phyloP scores from a whole-genome alignment of 2,113 vertebrate genomes.

The Nothocercus julius region DNA sequence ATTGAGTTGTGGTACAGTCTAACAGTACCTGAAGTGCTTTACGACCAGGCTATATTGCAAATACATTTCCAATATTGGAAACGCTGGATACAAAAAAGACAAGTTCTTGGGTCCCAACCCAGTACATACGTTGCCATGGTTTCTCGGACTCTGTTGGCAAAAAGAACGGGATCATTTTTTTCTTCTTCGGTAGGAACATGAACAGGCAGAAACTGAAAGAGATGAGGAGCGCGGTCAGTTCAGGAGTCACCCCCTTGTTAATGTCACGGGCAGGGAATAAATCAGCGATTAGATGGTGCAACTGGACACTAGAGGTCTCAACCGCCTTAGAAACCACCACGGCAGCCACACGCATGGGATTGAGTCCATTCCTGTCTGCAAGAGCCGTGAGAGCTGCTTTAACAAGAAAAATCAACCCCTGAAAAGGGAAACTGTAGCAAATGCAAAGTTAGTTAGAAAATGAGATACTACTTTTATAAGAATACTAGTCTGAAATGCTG shows the following conservation, averaged over 20 bases:
- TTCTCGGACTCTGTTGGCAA: slow-evolving; percentile 85
- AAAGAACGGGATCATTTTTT: slow-evolving; percentile 84
- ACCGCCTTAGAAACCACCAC: not conserved
- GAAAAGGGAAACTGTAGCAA: not conserved
- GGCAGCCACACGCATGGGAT: not conserved
- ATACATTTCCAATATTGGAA: not conserved
- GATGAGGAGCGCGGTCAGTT: slow-evolving; percentile 16
- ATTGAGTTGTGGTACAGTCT: not conserved
- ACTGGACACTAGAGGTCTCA: slow-evolving; percentile 75
- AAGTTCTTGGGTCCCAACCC: not conserved
- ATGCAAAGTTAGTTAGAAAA: not conserved
- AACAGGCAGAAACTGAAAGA: slow-evolving; percentile 90
- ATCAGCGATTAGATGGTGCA: not conserved
- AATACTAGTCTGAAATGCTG: not conserved
- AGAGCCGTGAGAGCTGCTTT: not conserved
- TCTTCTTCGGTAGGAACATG: slow-evolving; percentile 89
- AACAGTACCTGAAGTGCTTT: not conserved
- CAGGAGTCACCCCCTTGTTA: not conserved
- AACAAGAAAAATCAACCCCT: not conserved
- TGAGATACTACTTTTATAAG: not conserved
- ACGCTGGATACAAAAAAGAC: not conserved
- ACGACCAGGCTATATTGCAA: not conserved
- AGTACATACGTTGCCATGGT: slow-evolving; percentile 89
- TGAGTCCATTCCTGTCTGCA: not conserved
- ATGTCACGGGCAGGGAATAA: not conserved